phyloP scores from a whole-genome alignment of 2,888 invertebrate species.

The Ectemnius cavifrons region DNA sequence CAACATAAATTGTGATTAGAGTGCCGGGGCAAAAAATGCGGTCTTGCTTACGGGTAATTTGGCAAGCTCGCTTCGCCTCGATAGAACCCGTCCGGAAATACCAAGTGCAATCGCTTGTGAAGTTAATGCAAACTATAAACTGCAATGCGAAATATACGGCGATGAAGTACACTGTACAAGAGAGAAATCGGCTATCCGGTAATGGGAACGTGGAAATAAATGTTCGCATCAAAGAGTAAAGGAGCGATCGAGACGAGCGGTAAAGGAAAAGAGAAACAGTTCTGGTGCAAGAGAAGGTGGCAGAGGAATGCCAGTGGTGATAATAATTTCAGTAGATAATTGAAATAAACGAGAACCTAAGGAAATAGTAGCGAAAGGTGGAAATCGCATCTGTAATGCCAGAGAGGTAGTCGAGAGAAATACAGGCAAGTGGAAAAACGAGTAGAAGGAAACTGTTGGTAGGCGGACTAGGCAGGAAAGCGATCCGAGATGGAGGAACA shows the following conservation, averaged over 20 bases:
- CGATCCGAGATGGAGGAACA: neutral
- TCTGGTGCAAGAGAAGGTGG: neutral
- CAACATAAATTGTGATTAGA: conserved; percentile 3
- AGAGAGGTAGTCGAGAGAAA: neutral
- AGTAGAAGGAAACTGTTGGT: neutral
- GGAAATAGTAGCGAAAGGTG: conserved; percentile 17
- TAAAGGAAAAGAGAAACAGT: neutral
- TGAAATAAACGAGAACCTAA: conserved; percentile 9
- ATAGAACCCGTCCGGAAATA: too few species aligned
- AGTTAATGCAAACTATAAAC: too few species aligned
- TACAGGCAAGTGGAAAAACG: neutral
- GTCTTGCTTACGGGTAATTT: too few species aligned
- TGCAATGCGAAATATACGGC: too few species aligned
- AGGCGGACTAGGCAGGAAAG: neutral
- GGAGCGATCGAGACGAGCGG: neutral
- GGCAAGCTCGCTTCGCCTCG: too few species aligned
- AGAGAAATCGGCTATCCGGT: too few species aligned
- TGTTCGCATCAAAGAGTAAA: too few species aligned
- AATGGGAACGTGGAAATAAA: too few species aligned
- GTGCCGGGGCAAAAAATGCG: neutral
- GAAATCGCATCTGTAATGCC: neutral
- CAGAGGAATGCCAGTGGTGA: neutral
- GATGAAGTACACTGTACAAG: too few species aligned
- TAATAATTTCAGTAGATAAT: neutral
- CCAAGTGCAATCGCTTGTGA: too few species aligned